These are phyloP conservation scores for Ephialtes manifestator DNA, from an alignment of 2,888 invertebrate genomes.

Conservation along the genomic window DNA sequence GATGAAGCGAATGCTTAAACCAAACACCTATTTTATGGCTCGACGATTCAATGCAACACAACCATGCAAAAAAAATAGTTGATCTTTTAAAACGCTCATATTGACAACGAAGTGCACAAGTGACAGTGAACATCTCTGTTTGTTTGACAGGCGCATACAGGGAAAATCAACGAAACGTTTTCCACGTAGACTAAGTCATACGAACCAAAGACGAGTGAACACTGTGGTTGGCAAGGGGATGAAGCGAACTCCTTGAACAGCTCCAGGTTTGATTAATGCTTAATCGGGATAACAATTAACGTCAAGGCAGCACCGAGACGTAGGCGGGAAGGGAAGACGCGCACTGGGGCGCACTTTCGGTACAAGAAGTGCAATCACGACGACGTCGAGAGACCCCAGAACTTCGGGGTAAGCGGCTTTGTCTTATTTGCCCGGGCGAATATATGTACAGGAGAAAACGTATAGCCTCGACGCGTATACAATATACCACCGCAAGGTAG, in stretches of 20 bases:
- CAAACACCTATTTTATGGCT: not conserved
- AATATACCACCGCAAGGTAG: slow-evolving; percentile 38
- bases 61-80: too few relatives aligned
- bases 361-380: slow-evolving; percentile 52
- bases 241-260: not conserved
- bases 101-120: not conserved
- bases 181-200: not conserved
- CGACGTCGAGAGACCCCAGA: slow-evolving; percentile 33
- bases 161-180: not conserved
- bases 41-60: not conserved
- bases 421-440: slow-evolving; percentile 36
- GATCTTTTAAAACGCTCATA: not conserved
- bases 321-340: not conserved
- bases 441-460: slow-evolving; percentile 21
- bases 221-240: not conserved
- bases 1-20: too few relatives aligned
- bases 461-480: not conserved
- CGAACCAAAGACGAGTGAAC: not conserved
- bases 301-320: slow-evolving; percentile 10
- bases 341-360: slow-evolving; percentile 14
- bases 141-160: not conserved
- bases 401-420: slow-evolving; percentile 55
- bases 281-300: slow-evolving; percentile 50
- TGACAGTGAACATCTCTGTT: not conserved
- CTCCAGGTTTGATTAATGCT: slow-evolving; percentile 43